Percentiles rank a stretch among this genome's conserved stretches.
These are phyloP conservation scores for Pachyuromys duprasi DNA, from an alignment of 2,797 vertebrate genomes.

Conservation along the genomic window DNA sequence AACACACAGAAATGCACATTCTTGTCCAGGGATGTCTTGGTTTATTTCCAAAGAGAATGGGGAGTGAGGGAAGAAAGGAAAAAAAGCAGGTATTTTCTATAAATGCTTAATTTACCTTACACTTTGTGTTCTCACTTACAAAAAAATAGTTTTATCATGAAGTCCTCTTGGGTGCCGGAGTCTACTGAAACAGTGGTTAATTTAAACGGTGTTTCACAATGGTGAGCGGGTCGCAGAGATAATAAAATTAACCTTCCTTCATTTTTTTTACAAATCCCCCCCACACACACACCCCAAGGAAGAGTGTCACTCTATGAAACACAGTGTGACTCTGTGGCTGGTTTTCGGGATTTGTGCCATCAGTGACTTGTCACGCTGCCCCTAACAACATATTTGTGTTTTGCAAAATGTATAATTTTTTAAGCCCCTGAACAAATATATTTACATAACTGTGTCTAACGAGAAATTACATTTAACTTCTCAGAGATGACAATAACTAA, in stretches of 20 bases:
- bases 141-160: neutral
- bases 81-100: neutral
- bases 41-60: constrained; percentile 53
- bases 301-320: constrained; percentile 72
- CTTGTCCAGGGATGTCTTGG: constrained; percentile 8
- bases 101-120: constrained; percentile 62
- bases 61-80: neutral
- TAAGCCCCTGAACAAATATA: constrained; percentile 92
- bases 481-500: constrained; percentile 93
- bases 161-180: neutral
- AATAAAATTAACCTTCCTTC: constrained; percentile 84
- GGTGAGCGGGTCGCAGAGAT: constrained; percentile 42
- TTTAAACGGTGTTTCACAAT: constrained; percentile 68
- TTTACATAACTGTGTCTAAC: constrained; percentile 92
- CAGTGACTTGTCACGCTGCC: constrained; percentile 86
- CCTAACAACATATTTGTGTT: constrained; percentile 89
- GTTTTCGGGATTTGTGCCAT: constrained; percentile 80
- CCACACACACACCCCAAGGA: constrained; percentile 63
- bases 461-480: constrained; percentile 92
- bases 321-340: constrained; percentile 73
- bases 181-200: constrained; percentile 58
- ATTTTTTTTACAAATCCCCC: constrained; percentile 3
- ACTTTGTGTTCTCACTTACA: constrained; percentile 65
- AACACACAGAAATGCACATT: neutral
- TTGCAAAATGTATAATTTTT: constrained; percentile 90